Conservation (phyloP, 2,888 invertebrate species). For the Atethmia centrago region DNA sequence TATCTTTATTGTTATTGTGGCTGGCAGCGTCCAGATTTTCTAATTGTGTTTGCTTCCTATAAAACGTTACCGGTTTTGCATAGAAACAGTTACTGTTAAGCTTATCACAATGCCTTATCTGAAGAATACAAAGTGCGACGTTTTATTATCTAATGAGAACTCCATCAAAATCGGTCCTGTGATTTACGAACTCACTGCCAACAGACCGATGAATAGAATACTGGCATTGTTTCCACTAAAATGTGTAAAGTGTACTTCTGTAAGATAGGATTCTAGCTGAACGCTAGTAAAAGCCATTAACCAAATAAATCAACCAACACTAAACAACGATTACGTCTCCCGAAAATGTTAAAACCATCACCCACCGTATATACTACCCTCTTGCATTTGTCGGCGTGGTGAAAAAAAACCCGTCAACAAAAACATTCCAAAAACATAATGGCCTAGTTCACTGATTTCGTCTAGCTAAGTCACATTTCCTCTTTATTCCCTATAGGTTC, state of each 20-base stretch:
- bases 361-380: slow-evolving; percentile 3
- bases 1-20: slow-evolving; percentile 58
- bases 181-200: slow-evolving; percentile 20
- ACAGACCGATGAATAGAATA: not conserved
- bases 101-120: slow-evolving; percentile 61
- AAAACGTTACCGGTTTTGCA: slow-evolving; percentile 37
- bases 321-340: not conserved
- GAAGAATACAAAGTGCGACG: slow-evolving; percentile 38
- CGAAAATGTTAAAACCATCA: not conserved
- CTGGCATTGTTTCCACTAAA: not conserved
- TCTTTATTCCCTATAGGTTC: slow-evolving; percentile 4
- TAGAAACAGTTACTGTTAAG: slow-evolving; percentile 40
- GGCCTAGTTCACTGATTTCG: not conserved
- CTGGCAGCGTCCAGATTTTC: slow-evolving; percentile 53
- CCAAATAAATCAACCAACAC: not conserved
- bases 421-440: not conserved
- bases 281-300: not conserved
- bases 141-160: slow-evolving; percentile 51
- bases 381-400: not conserved
- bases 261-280: not conserved
- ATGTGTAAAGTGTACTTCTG: not conserved
- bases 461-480: slow-evolving; percentile 23
- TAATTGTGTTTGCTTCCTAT: slow-evolving; percentile 50
- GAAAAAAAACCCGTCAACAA: not conserved
- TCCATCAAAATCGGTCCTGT: slow-evolving; percentile 40